These are phyloP conservation scores for Yoshiicerus persimilis DNA, from an alignment of 1,140 invertebrate species.

Conservation along the genomic window DNA sequence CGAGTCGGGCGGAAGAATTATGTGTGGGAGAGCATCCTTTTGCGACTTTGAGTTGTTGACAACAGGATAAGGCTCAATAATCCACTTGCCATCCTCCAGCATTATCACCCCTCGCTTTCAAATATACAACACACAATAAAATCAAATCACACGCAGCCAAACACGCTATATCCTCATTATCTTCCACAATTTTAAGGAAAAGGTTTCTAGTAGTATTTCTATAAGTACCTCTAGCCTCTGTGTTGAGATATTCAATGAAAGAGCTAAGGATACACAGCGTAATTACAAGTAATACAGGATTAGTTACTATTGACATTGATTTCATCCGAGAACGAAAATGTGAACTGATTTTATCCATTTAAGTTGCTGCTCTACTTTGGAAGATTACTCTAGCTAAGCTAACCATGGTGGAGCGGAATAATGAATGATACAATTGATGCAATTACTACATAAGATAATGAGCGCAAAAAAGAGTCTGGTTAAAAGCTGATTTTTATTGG, in stretches of 20 bases:
- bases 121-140: neutral
- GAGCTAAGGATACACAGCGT: too few relatives aligned
- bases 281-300: too few relatives aligned
- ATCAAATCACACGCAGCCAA: neutral
- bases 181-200: neutral
- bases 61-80: slow-evolving; percentile 33
- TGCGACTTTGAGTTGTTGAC: neutral
- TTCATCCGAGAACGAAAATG: neutral
- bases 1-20: neutral
- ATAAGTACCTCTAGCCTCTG: too few relatives aligned
- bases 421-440: neutral
- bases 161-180: neutral
- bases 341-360: neutral
- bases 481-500: neutral
- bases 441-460: neutral
- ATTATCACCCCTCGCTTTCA: slow-evolving; percentile 35
- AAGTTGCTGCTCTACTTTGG: neutral
- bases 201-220: neutral
- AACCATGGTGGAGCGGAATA: neutral
- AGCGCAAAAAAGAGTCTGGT: neutral
- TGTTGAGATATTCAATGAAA: too few relatives aligned
- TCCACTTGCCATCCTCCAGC: slow-evolving; percentile 21
- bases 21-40: neutral
- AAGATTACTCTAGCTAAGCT: too few relatives aligned
- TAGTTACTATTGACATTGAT: too few relatives aligned